Evolutionary conservation across 2,888 invertebrate species (phyloP), one percentile per base, ranked within the genome.

Genomic region (Heliconius erato): DNA sequence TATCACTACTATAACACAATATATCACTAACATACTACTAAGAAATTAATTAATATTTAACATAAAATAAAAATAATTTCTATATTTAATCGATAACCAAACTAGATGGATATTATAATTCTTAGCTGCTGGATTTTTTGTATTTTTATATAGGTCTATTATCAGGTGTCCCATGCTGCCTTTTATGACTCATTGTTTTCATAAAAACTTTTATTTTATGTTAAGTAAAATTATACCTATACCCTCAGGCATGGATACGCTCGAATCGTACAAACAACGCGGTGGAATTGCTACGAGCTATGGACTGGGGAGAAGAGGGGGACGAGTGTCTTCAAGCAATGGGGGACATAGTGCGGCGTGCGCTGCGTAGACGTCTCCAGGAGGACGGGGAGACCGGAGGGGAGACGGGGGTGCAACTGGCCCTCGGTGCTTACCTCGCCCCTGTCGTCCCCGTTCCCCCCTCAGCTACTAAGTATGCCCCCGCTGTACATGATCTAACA

Each of bases 231-330:
- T 23, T 63, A 63, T 63, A n/a, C 63, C 6, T 28, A 67, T 26
- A 67, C 26, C 26, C 6, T 19, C 84, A 95, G 95, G 91, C 93
- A 0, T 95, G 95, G 95, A 87, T 94, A 0, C 91, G 93, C 0
- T 87, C 89, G 1, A 92, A 93, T 2, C 92, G 95, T 2, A 87
- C 90, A 9, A 86, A 91, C 0, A 92, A 92, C 77, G 95, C 95
- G 0, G 93, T 96, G 35, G 88, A 93, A 0, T 86, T 94, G 19
- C 89, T 97, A 1, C 90, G 96, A 0, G 96, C 97, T 3, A 96
- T 98, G 92, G 98, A 98, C 92, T 98, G 98, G 98, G 97, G 97
- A 87, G 96, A 94, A 1, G 97, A 98, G 88, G 98, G 98, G 6
- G 96, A 97, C 32, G 96, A 97, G 84, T 98, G 98, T 86, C 97